These are phyloP conservation scores for Platyura marginata DNA, from an alignment of 1,140 invertebrate genomes.

Conservation along the genomic window DNA sequence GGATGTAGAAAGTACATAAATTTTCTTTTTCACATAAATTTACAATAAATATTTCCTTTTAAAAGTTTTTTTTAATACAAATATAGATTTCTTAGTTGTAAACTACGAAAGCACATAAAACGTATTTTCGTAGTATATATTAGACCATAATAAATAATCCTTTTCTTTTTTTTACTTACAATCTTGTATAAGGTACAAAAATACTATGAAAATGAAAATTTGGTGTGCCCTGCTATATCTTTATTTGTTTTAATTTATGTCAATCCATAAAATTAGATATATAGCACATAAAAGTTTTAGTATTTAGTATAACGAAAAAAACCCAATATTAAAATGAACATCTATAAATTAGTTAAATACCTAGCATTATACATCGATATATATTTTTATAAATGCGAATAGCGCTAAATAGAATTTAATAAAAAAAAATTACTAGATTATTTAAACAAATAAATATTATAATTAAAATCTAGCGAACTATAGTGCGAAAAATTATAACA, in stretches of 20 bases:
- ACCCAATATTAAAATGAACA: no score
- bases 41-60: neutral
- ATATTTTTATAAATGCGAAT: no score
- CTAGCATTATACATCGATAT: no score
- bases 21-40: neutral
- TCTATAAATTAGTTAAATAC: no score
- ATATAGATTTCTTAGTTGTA: neutral
- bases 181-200: neutral
- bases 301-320: no score
- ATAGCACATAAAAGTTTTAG: no score
- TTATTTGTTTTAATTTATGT: neutral
- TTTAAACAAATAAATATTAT: no score
- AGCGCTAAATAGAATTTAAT: no score
- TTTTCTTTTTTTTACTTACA: neutral
- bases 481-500: no score
- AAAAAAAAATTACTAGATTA: no score
- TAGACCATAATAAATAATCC: neutral
- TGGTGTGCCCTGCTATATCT: neutral
- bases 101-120: neutral
- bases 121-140: neutral
- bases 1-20: neutral
- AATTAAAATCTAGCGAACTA: no score
- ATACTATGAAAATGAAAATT: neutral
- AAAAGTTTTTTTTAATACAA: neutral
- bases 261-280: neutral